Evolutionary conservation across 2,113 vertebrate genomes (phyloP).

Genomic region (Oenanthe melanoleuca): DNA sequence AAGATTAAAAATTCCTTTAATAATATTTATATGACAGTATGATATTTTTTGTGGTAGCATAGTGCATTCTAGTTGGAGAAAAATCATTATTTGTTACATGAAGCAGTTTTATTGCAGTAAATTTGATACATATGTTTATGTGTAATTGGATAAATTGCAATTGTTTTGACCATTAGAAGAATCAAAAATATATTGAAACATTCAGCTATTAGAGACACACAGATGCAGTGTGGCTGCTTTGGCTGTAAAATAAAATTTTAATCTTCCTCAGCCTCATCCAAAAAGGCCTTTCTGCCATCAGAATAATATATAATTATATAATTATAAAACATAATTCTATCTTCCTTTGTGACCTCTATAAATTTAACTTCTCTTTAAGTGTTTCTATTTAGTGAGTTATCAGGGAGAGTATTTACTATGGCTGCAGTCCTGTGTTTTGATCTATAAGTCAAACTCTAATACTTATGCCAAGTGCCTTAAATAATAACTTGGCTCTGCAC

Average conservation of each 20-base stretch:
- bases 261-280: background rate
- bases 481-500: background rate
- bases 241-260: background rate
- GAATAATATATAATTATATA: background rate
- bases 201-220: background rate
- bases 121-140: background rate
- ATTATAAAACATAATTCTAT: background rate
- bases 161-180: background rate
- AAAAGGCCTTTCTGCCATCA: background rate
- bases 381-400: background rate
- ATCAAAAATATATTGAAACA: background rate
- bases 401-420: background rate
- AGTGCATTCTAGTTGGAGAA: background rate
- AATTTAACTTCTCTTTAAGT: background rate
- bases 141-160: background rate
- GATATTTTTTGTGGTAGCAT: background rate
- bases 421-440: slow-evolving; percentile 4
- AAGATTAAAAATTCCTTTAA: background rate
- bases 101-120: background rate
- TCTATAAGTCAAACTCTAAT: background rate
- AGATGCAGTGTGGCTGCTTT: background rate
- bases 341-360: background rate
- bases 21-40: background rate
- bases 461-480: background rate
- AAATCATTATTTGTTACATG: background rate